phyloP scores from a whole-genome alignment of 2,113 vertebrate species.

The Burhinus oedicnemus region DNA sequence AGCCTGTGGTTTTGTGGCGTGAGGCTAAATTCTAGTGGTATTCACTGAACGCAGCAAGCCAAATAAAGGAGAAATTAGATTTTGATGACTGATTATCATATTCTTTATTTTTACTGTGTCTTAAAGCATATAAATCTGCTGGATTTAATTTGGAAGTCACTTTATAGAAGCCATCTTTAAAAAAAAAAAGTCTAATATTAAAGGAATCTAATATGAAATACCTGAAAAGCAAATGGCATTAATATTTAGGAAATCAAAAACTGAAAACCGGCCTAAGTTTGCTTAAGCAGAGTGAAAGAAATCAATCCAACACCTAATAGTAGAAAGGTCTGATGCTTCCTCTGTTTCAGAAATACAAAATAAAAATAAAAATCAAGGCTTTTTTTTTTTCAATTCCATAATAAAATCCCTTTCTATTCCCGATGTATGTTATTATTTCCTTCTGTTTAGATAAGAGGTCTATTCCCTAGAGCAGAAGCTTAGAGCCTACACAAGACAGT shows the following conservation, averaged over 20 bases:
- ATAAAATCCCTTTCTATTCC: neutral
- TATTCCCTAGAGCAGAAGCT: neutral
- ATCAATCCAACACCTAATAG: neutral
- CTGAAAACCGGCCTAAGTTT: neutral
- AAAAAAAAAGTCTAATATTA: neutral
- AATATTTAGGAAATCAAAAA: neutral
- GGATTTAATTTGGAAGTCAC: neutral
- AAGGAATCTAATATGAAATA: neutral
- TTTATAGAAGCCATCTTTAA: neutral
- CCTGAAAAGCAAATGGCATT: neutral
- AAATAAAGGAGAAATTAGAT: neutral
- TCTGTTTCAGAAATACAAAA: slow-evolving; percentile 18
- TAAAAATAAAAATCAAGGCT: neutral
- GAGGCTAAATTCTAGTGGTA: neutral
- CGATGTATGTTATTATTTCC: neutral
- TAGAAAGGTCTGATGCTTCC: neutral
- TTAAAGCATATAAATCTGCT: neutral
- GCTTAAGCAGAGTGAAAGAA: neutral
- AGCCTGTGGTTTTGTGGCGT: neutral
- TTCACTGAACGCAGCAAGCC: neutral
- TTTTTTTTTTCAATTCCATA: neutral
- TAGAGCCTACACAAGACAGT: neutral
- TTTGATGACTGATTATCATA: neutral
- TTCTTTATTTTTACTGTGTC: neutral
- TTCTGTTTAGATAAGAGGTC: neutral